These are phyloP conservation scores for Bombus consobrinus DNA, from an alignment of 1,140 invertebrate species.

Conservation along the genomic window DNA sequence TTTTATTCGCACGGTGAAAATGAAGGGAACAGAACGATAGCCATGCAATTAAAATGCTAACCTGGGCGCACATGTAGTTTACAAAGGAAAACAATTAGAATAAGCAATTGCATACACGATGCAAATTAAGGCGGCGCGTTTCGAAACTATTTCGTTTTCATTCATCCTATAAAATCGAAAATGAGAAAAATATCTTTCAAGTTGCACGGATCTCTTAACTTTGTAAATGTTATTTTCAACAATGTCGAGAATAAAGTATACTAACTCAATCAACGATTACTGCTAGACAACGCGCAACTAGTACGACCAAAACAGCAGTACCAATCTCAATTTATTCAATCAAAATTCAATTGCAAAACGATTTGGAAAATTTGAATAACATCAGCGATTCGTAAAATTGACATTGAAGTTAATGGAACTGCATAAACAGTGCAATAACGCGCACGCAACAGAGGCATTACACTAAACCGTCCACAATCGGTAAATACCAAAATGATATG, in stretches of 20 bases:
- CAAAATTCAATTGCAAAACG: neutral
- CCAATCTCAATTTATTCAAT: neutral
- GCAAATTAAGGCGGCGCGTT: neutral
- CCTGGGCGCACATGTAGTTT: constrained; percentile 32
- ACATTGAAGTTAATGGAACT: neutral
- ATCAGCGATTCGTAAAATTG: neutral
- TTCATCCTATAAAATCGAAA: neutral
- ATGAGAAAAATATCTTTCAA: neutral
- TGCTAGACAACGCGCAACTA: neutral
- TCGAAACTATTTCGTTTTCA: neutral
- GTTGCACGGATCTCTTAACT: neutral
- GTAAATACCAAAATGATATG: neutral
- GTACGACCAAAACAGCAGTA: no score
- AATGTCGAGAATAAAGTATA: neutral
- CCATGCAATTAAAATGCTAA: constrained; percentile 56
- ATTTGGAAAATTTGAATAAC: neutral
- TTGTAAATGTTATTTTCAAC: neutral
- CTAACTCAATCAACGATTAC: neutral
- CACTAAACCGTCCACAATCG: neutral
- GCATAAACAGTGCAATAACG: constrained; percentile 18
- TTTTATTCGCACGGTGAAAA: constrained; percentile 46
- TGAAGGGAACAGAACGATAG: constrained; percentile 37
- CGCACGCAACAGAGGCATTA: constrained; percentile 2
- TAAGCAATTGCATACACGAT: constrained; percentile 23
- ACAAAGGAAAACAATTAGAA: constrained; percentile 26